A percentile compares a stretch with the other conserved stretches of the same genome.
These are phyloP conservation scores for Heliconius hermathena DNA, from an alignment of 1,140 invertebrate genomes.

Conservation along the genomic window DNA sequence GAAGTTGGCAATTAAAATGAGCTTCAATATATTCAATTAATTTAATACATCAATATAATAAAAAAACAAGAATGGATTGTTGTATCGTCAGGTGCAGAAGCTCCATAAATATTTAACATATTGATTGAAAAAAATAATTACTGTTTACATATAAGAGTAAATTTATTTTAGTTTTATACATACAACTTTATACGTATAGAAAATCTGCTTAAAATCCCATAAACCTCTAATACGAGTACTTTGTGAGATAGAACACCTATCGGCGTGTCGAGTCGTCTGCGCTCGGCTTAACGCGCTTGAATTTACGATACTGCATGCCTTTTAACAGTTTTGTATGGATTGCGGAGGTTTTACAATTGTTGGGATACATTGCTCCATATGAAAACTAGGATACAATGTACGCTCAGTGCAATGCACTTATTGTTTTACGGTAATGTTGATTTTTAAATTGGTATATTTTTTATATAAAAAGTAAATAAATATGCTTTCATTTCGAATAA, in stretches of 20 bases:
- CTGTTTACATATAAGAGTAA: too few species aligned
- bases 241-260: constrained; percentile 27
- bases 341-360: constrained; percentile 25
- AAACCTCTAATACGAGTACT: neutral
- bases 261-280: constrained; percentile 30
- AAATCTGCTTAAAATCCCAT: neutral
- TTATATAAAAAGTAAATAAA: neutral
- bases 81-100: too few species aligned
- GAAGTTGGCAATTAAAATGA: too few species aligned
- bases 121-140: too few species aligned
- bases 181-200: neutral
- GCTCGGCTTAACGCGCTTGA: constrained; percentile 37
- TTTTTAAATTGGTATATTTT: neutral
- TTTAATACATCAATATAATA: too few species aligned
- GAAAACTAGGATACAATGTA: constrained; percentile 2
- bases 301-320: constrained; percentile 47
- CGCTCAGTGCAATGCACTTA: neutral
- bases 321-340: constrained; percentile 35
- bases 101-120: too few species aligned
- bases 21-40: too few species aligned
- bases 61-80: too few species aligned
- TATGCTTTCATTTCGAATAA: too few species aligned
- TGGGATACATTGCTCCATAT: neutral
- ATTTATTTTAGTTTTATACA: too few species aligned
- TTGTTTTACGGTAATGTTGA: neutral